Evolutionary conservation across 2,888 invertebrate genomes (phyloP).

Genomic region (Odontocerum albicorne): DNA sequence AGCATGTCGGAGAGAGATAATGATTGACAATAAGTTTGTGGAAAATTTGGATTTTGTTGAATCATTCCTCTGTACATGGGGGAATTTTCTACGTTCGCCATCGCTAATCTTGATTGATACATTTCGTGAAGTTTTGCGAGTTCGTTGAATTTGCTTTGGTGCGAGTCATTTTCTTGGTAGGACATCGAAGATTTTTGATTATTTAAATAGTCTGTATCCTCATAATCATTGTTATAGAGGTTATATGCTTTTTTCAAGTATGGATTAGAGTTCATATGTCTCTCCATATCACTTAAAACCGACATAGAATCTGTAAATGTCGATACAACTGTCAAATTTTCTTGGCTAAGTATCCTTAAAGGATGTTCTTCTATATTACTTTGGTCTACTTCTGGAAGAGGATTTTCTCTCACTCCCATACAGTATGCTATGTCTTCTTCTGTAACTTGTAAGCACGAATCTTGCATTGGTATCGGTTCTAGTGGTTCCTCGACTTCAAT

Average conservation of each 20-base stretch:
- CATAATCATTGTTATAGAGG: conserved; percentile 58
- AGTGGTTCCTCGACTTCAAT: conserved; percentile 78
- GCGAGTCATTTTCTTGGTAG: conserved; percentile 47
- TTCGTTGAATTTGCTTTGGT: conserved; percentile 70
- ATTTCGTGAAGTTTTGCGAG: conserved; percentile 79
- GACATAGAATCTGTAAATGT: conserved; percentile 80
- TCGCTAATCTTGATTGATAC: conserved; percentile 75
- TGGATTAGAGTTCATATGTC: conserved; percentile 64
- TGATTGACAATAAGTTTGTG: conserved; percentile 69
- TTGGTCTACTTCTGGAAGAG: conserved; percentile 71
- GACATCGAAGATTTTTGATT: conserved; percentile 47
- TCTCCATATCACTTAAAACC: conserved; percentile 66
- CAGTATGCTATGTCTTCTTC: conserved; percentile 91
- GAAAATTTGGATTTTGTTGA: conserved; percentile 43
- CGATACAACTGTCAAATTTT: conserved; percentile 87
- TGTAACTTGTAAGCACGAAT: conserved; percentile 85
- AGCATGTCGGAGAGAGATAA: conserved; percentile 69
- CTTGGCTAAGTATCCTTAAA: conserved; percentile 84
- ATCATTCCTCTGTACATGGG: conserved; percentile 58
- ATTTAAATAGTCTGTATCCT: conserved; percentile 46
- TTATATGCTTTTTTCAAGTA: conserved; percentile 60
- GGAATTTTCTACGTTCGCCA: conserved; percentile 69
- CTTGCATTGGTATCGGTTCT: conserved; percentile 84
- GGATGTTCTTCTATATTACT: conserved; percentile 78
- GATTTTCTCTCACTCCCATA: conserved; percentile 74